These are phyloP conservation scores for Tanypteryx hageni DNA, from an alignment of 2,888 invertebrate species.

Conservation along the genomic window DNA sequence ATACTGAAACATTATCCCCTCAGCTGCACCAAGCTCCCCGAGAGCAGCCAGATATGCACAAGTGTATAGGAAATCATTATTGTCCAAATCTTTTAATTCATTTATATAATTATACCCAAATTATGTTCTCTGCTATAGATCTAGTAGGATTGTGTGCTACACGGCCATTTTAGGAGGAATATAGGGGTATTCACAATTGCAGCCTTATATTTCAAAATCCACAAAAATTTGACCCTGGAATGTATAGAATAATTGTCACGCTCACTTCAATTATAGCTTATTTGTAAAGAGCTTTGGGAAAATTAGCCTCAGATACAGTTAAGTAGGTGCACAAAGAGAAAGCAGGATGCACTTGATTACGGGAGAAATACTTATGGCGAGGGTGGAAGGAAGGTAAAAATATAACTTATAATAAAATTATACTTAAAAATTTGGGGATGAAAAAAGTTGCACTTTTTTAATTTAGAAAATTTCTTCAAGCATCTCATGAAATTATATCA, in stretches of 20 bases:
- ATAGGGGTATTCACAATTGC: constrained; percentile 7
- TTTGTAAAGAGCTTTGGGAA: neutral
- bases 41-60: constrained; percentile 18
- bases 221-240: constrained; percentile 46
- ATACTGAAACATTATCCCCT: constrained; percentile 40
- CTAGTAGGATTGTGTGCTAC: constrained; percentile 35
- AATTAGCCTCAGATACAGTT: constrained; percentile 6
- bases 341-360: constrained; percentile 12
- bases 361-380: neutral
- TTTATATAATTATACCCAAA: constrained; percentile 48
- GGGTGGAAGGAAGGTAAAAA: neutral
- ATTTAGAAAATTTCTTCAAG: constrained; percentile 12
- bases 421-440: constrained; percentile 6
- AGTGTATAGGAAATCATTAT: constrained; percentile 42
- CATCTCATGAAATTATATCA: constrained; percentile 49
- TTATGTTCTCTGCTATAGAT: constrained; percentile 33
- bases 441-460: constrained; percentile 40
- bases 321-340: constrained; percentile 10
- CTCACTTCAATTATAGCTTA: constrained; percentile 30
- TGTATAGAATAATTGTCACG: constrained; percentile 20
- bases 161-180: constrained; percentile 39
- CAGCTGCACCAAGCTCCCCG: constrained; percentile 22
- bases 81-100: constrained; percentile 52
- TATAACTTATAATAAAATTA: constrained; percentile 27
- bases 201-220: constrained; percentile 31